Evolutionary conservation across 1,140 invertebrate species (phyloP).

Genomic region (Ceratina australensis): DNA sequence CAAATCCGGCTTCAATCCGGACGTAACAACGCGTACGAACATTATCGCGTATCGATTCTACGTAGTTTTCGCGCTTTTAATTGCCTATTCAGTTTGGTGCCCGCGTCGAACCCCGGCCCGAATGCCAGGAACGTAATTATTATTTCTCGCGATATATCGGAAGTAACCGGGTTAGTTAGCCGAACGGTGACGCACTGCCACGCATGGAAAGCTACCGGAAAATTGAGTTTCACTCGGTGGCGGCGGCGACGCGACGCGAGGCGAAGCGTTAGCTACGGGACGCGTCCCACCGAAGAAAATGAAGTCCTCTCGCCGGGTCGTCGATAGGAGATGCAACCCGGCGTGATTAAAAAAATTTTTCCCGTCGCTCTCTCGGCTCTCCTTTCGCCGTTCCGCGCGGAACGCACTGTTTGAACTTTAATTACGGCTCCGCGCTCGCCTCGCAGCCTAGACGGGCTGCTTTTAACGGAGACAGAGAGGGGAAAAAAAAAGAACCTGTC

Average conservation of each 20-base stretch:
- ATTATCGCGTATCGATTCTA: neutral
- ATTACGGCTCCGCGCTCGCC: slow-evolving; percentile 25
- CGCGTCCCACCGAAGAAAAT: slow-evolving; percentile 32
- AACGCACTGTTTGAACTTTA: slow-evolving; percentile 44
- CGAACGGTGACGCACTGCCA: neutral
- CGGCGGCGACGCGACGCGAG: neutral
- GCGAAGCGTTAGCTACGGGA: too few species aligned
- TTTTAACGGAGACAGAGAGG: neutral
- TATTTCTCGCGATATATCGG: slow-evolving; percentile 42
- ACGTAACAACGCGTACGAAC: too few species aligned
- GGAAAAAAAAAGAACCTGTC: neutral
- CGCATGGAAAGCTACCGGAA: slow-evolving; percentile 38
- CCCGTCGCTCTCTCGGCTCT: neutral
- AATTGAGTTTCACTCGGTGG: slow-evolving; percentile 37
- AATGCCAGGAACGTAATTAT: slow-evolving; percentile 38
- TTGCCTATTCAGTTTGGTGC: slow-evolving; percentile 38
- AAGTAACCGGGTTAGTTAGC: slow-evolving; percentile 45
- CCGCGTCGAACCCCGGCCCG: neutral
- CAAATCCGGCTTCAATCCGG: too few species aligned
- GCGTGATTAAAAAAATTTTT: slow-evolving; percentile 29
- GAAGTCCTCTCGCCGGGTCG: slow-evolving; percentile 1
- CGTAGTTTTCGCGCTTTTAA: slow-evolving; percentile 29
- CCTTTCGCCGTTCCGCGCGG: neutral
- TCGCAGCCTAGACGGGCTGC: neutral
- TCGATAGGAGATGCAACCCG: slow-evolving; percentile 4